Evolutionary conservation across 2,113 vertebrate species (phyloP), one percentile per base, ranked within the genome.

Genomic region (Mormyrus iriodes): DNA sequence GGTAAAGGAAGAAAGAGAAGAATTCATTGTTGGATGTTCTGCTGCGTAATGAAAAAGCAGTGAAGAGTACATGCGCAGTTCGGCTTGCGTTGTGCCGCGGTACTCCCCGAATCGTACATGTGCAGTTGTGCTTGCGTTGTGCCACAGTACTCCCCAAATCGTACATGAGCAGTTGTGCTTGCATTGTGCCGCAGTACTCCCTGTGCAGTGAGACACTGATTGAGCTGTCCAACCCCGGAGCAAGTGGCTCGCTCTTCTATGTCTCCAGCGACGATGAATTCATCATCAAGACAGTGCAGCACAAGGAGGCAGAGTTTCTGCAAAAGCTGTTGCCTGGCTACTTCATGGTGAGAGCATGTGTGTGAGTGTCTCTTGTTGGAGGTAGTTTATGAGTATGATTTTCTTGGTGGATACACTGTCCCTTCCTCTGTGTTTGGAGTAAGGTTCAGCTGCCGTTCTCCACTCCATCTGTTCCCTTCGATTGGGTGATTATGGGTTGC

Each of bases 271-370:
- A 99, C 0, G 98, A 99, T 0, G 98, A 99, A 88, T 99, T 97
- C 91, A 99, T 99, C 91, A 98, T 99, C 90, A 99, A 99, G 92
- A 99, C 98, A 0, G 98, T 99, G 86, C 98, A 99, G 92, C 97
- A 98, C 95, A 99, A 99, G 93, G 98, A 99, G 92, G 98, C 98
- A 0, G 98, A 99, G 92, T 99, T 99, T 93, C 91, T 99, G 53
- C 98, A 98, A 95, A 99, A 98, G 92, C 95, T 99, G 44, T 96
- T 99, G 85, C 98, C 98, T 0, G 98, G 98, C 0, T 99, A 99
- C 91, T 99, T 98, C 91, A 98, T 99, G 98, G 98, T 98, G 91
- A 96, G 83, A 42, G 31, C n/a, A 2, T 44, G 21, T 89, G 51
- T 82, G 46, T 55, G 88, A 53, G 88, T 55, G 0, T 52, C 39